phyloP scores from a whole-genome alignment of 1,140 invertebrate genomes.

The Leptoteleia sp. region DNA sequence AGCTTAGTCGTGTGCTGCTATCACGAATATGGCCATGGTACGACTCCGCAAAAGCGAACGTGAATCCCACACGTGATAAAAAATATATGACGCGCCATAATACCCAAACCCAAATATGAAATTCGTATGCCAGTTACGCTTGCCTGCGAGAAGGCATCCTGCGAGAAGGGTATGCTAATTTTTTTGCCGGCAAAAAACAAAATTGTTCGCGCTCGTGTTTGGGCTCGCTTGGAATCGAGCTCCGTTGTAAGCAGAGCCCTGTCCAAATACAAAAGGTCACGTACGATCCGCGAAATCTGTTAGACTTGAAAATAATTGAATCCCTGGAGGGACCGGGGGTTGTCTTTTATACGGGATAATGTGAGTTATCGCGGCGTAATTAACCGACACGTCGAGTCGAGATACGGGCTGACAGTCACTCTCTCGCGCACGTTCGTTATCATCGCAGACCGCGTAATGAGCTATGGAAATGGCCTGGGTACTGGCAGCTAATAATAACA shows the following conservation, averaged over 20 bases:
- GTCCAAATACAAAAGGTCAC: background rate
- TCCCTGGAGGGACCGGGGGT: slow-evolving; percentile 17
- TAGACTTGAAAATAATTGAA: slow-evolving; percentile 47
- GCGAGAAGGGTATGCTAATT: slow-evolving; percentile 36
- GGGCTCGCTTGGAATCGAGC: slow-evolving; percentile 12
- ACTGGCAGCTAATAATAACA: slow-evolving; percentile 72
- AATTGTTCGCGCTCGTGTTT: slow-evolving; percentile 8
- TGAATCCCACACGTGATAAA: slow-evolving; percentile 77
- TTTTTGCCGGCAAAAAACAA: slow-evolving; percentile 9
- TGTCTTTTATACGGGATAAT: slow-evolving; percentile 38
- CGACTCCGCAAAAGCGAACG: slow-evolving; percentile 53
- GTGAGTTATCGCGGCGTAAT: slow-evolving; percentile 67
- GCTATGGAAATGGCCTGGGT: slow-evolving; percentile 66
- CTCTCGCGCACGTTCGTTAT: slow-evolving; percentile 60
- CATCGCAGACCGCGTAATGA: slow-evolving; percentile 68
- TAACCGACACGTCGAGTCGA: slow-evolving; percentile 62
- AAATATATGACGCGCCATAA: slow-evolving; percentile 73
- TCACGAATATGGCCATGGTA: slow-evolving; percentile 71
- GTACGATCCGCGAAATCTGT: background rate
- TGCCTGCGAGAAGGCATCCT: slow-evolving; percentile 3
- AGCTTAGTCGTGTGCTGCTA: slow-evolving; percentile 74
- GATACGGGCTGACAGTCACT: slow-evolving; percentile 69
- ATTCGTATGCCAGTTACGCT: slow-evolving; percentile 50
- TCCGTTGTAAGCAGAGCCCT: background rate
- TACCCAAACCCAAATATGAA: slow-evolving; percentile 42